Evolutionary conservation across 2,888 invertebrate species (phyloP), one percentile per base, ranked within the genome.

Genomic region (Pseudeuparius sepicola): DNA sequence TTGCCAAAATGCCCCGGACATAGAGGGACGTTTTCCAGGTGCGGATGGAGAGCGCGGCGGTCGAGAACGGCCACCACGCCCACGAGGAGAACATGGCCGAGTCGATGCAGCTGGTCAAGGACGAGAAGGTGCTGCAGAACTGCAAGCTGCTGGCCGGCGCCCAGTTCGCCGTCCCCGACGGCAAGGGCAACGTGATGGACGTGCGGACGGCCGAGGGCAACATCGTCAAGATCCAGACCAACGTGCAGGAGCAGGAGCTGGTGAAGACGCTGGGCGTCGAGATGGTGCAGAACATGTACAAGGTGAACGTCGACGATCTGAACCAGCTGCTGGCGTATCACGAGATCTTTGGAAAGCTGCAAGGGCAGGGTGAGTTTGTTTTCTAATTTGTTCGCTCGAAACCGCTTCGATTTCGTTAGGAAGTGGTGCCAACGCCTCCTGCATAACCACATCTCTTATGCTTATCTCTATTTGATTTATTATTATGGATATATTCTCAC

Each of bases 291-390:
- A 81, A 79, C 55, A 80, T 81, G 77, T 81, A 80, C 55, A 81
- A 81, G 65, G 56, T 56, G 4, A 80, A 63, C 56, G 84, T 86
- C 4, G 87, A 87, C 57, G 87, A 87, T 53, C 71, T 87, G 34
- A 86, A 85, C 46, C 86, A 86, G 54, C 63, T 87, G 46, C 65
- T 87, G 43, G 84, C 85, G 24, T 87, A 87, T 62, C 87, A 87
- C 55, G 87, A 87, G 62, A 86, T 87, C 26, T 87, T 80, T 55
- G 80, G 79, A 15, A 79, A 79, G 54, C 60, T 80, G 39, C 76
- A 74, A 48, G 67, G 66, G 23, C 49, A 45, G 39, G 40, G 50
- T 49, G 40, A 43, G 40, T 32, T 20, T n/a, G 6, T 14, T 31
- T 31, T 30, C 20, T 13, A 23, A 30, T 14, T 36, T 24, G 5